Percentiles rank a stretch among this genome's conserved stretches.
Evolutionary conservation across 2,113 vertebrate species (phyloP).

Genomic region (Pterophyllum scalare): DNA sequence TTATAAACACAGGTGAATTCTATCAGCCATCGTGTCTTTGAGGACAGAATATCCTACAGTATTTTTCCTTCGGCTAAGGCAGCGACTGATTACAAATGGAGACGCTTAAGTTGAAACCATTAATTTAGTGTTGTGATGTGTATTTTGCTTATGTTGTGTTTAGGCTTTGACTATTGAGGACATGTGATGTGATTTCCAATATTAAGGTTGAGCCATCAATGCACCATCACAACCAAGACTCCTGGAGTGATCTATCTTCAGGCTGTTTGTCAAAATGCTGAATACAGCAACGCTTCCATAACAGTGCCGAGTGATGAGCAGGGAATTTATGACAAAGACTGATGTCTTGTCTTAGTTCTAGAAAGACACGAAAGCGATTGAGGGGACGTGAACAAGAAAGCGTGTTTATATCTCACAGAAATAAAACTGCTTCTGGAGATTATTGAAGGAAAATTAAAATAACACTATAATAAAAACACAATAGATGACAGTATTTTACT

Average conservation of each 20-base stretch:
- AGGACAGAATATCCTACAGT: not conserved
- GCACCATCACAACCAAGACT: not conserved
- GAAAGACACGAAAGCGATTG: not conserved
- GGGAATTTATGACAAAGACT: not conserved
- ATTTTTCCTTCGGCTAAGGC: not conserved
- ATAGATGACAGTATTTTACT: not conserved
- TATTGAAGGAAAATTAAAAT: not conserved
- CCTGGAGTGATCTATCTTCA: not conserved
- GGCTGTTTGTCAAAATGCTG: not conserved
- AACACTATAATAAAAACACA: not conserved
- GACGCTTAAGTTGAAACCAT: not conserved
- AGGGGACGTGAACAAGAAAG: not conserved
- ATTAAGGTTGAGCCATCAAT: not conserved
- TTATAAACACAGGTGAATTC: not conserved
- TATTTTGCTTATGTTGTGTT: not conserved
- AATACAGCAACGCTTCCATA: not conserved
- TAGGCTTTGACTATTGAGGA: not conserved
- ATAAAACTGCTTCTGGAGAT: not conserved
- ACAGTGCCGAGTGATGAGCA: not conserved
- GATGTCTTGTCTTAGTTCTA: constrained; percentile 1
- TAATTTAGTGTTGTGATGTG: not conserved
- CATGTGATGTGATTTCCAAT: not conserved
- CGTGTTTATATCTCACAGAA: not conserved
- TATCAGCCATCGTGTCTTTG: not conserved
- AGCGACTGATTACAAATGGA: not conserved